phyloP scores from a whole-genome alignment of 2,888 invertebrate genomes.

The Dynastes maya region DNA sequence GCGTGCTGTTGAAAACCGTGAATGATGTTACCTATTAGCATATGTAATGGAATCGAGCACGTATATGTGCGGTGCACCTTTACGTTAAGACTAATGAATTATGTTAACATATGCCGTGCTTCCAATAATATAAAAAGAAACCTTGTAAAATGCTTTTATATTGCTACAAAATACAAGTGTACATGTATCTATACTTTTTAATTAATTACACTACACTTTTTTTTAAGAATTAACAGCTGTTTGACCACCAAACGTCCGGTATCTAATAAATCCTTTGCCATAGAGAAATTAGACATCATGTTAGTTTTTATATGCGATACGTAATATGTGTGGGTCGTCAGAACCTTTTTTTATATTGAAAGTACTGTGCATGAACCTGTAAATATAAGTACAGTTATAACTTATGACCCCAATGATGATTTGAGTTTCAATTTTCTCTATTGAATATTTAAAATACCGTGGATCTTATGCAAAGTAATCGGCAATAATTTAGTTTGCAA shows the following conservation, averaged over 20 bases:
- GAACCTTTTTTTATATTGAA: neutral
- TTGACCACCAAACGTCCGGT: constrained; percentile 1
- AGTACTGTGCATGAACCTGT: too few species aligned
- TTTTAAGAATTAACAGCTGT: constrained; percentile 3
- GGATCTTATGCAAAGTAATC: too few species aligned
- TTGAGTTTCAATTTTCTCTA: too few species aligned
- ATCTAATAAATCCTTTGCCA: constrained; percentile 5
- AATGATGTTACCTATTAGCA: constrained; percentile 29
- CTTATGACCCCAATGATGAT: too few species aligned
- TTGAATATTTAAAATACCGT: too few species aligned
- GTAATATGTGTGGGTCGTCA: neutral
- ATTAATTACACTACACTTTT: neutral
- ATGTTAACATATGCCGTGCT: neutral
- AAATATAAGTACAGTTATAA: too few species aligned
- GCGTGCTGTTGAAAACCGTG: constrained; percentile 38
- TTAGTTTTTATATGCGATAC: too few species aligned
- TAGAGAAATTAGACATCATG: neutral
- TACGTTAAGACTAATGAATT: neutral
- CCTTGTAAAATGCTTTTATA: constrained; percentile 10
- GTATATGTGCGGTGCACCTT: constrained; percentile 4
- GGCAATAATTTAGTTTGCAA: too few species aligned
- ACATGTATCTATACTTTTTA: neutral
- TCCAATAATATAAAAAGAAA: neutral
- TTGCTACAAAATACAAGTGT: constrained; percentile 1
- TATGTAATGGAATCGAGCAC: constrained; percentile 29